Conservation (phyloP, 2,797 vertebrate genomes). For the Echeneis naucrates region DNA sequence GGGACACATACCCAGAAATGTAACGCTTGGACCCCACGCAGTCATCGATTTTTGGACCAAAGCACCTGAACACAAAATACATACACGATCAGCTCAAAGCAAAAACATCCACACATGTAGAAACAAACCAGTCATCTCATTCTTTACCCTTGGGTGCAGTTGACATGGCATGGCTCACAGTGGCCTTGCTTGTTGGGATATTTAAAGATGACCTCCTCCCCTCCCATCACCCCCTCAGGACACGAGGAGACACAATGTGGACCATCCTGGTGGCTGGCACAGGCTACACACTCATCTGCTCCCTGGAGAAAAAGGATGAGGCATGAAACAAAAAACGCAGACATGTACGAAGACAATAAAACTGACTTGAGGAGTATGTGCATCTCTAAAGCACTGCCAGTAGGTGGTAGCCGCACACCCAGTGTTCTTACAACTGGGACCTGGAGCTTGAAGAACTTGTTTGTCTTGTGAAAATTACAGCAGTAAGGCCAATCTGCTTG, state of each 20-base stretch:
- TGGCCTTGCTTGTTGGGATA: constrained; percentile 84
- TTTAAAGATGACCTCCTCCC: constrained; percentile 92
- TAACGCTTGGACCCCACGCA: constrained; percentile 44
- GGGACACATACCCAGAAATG: constrained; percentile 57
- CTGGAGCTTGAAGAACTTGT: constrained; percentile 9
- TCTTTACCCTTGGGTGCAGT: constrained; percentile 92
- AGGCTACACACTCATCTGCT: constrained; percentile 88
- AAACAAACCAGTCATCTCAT: not conserved
- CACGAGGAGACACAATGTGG: constrained; percentile 93
- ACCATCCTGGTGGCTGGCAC: constrained; percentile 89
- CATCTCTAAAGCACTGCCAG: not conserved
- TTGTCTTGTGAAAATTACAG: not conserved
- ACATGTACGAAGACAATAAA: not conserved
- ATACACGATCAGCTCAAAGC: not conserved
- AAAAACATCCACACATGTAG: not conserved
- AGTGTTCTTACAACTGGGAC: not conserved
- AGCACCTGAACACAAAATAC: constrained; percentile 66
- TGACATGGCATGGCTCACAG: constrained; percentile 91
- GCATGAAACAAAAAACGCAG: not conserved
- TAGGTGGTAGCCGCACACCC: constrained; percentile 49
- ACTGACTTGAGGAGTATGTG: not conserved
- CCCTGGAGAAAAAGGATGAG: constrained; percentile 78
- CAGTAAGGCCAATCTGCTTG: not conserved
- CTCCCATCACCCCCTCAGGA: constrained; percentile 90
- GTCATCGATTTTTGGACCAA: constrained; percentile 60